Conservation (phyloP, 2,888 invertebrate genomes). For the Gordius sp. region DNA sequence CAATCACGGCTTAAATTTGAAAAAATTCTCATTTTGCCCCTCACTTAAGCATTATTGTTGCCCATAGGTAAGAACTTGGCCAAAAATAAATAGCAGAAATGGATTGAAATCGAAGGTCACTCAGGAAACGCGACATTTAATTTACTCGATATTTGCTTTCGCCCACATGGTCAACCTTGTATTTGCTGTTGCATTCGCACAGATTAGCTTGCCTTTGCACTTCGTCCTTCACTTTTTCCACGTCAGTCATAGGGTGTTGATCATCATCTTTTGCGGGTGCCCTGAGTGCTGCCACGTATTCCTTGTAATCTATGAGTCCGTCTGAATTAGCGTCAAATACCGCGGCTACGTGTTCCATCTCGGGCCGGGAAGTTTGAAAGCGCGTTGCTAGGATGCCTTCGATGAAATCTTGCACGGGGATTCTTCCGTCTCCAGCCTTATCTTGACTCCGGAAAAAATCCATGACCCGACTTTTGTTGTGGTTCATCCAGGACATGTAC, state of each 20-base stretch:
- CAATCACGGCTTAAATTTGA: no score
- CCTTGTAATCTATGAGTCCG: conserved; percentile 89
- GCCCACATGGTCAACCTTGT: conserved; percentile 92
- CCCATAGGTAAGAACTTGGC: no score
- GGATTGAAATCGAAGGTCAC: no score
- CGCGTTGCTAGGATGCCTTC: conserved; percentile 83
- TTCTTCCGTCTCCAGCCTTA: conserved; percentile 80
- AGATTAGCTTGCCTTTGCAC: conserved; percentile 79
- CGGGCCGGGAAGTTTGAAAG: conserved; percentile 82
- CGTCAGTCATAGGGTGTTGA: conserved; percentile 42
- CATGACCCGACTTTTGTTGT: conserved; percentile 86
- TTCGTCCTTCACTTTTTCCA: conserved; percentile 88
- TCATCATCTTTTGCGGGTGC: conserved; percentile 42
- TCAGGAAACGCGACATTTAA: no score
- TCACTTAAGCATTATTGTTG: no score
- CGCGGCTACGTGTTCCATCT: conserved; percentile 95
- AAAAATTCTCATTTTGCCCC: no score
- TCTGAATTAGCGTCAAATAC: conserved; percentile 79
- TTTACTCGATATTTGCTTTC: conserved; percentile 94
- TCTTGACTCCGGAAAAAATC: conserved; percentile 97
- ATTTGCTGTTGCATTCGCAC: conserved; percentile 88
- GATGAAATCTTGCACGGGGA: conserved; percentile 81
- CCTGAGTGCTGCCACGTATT: conserved; percentile 79
- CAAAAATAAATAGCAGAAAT: no score
- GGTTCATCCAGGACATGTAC: conserved; percentile 95